Evolutionary conservation across 1,140 invertebrate genomes (phyloP).

Genomic region (Nasonia vitripennis): DNA sequence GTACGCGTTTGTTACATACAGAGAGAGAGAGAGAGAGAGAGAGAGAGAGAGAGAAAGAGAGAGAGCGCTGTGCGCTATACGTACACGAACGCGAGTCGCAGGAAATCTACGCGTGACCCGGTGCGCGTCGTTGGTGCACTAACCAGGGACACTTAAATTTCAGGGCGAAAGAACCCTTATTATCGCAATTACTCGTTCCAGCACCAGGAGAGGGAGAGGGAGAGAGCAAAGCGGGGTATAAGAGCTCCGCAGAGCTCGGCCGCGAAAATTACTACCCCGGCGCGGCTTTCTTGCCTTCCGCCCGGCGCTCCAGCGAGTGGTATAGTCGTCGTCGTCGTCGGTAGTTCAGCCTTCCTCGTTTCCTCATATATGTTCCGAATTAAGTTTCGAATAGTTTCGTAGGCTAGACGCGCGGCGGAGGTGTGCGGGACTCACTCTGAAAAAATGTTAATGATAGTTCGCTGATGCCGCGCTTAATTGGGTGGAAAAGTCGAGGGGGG

Average conservation of each 20-base stretch:
- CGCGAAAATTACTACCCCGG: slow-evolving; percentile 49
- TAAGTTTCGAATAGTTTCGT: slow-evolving; percentile 49
- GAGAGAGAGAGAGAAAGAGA: too few species aligned
- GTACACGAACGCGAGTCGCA: too few species aligned
- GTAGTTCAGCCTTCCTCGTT: neutral
- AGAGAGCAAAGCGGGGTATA: neutral
- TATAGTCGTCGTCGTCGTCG: neutral
- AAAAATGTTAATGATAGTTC: slow-evolving; percentile 48
- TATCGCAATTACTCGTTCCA: slow-evolving; percentile 52
- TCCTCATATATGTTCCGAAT: slow-evolving; percentile 39
- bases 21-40: neutral
- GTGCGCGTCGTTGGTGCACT: slow-evolving; percentile 10
- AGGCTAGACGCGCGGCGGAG: neutral
- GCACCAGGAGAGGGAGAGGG: neutral
- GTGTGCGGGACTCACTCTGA: neutral
- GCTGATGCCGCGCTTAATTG: slow-evolving; percentile 26
- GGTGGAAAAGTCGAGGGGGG: slow-evolving; percentile 5
- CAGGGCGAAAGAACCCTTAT: slow-evolving; percentile 51
- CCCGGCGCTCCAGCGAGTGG: neutral
- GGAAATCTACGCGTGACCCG: neutral
- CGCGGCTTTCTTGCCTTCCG: slow-evolving; percentile 40
- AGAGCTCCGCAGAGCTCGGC: slow-evolving; percentile 21
- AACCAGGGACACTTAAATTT: slow-evolving; percentile 52
- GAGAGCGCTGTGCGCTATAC: too few species aligned
- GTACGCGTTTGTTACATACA: neutral